Conservation (phyloP, 2,888 invertebrate species). For the Autographa pulchrina region DNA sequence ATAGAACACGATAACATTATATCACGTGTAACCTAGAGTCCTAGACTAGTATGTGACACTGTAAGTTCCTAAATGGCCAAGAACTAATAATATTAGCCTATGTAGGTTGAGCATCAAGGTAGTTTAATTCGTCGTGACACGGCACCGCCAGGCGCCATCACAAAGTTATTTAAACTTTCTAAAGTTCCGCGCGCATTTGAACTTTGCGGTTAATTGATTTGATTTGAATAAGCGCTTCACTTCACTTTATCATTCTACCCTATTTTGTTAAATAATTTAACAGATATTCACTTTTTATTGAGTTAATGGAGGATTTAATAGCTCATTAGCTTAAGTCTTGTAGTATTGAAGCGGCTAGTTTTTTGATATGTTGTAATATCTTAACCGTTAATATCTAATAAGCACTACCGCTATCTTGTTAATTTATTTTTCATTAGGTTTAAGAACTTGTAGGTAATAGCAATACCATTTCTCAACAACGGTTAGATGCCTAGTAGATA, state of each 20-base stretch:
- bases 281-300: no score
- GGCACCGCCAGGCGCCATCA: constrained; percentile 19
- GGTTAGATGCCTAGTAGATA: neutral
- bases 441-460: neutral
- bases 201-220: constrained; percentile 3
- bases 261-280: neutral
- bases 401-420: neutral
- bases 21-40: constrained; percentile 31
- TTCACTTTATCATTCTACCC: neutral
- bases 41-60: constrained; percentile 21
- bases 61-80: constrained; percentile 10
- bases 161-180: constrained; percentile 19
- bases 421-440: neutral
- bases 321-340: neutral
- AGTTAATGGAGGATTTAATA: neutral
- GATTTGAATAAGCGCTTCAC: neutral
- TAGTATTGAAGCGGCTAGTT: neutral
- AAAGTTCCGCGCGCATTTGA: constrained; percentile 10
- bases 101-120: constrained; percentile 1
- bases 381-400: neutral
- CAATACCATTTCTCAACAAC: neutral
- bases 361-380: neutral
- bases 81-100: constrained; percentile 8
- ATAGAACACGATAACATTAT: constrained; percentile 37
- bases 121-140: constrained; percentile 25